phyloP scores from a whole-genome alignment of 2,888 invertebrate genomes.

The Himalopsyche japonica region DNA sequence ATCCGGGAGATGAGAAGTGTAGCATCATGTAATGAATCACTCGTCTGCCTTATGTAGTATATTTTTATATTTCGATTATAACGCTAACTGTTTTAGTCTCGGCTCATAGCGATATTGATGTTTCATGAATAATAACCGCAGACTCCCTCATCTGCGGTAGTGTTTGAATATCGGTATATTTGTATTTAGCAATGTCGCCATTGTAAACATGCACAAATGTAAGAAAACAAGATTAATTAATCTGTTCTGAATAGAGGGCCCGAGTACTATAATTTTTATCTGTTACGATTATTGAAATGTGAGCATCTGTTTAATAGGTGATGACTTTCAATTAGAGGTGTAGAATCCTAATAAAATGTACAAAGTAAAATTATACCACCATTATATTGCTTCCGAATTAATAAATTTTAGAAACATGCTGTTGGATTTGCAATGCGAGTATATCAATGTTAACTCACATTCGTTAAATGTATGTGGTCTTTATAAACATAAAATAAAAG shows the following conservation, averaged over 20 bases:
- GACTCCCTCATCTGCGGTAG: neutral
- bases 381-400: neutral
- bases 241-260: neutral
- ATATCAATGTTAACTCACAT: neutral
- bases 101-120: slow-evolving; percentile 3
- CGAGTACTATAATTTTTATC: neutral
- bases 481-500: neutral
- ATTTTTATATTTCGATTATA: slow-evolving; percentile 11
- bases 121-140: neutral
- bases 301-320: neutral
- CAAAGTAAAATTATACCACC: neutral
- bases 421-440: neutral
- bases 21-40: slow-evolving; percentile 52
- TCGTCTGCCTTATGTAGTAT: slow-evolving; percentile 26
- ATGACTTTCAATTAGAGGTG: neutral
- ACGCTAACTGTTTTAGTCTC: slow-evolving; percentile 4
- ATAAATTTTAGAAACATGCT: neutral
- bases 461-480: neutral
- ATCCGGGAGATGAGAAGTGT: slow-evolving; percentile 52
- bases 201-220: neutral
- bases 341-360: neutral
- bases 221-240: neutral
- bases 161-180: neutral
- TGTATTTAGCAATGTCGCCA: neutral
- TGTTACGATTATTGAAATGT: neutral